Conservation (phyloP, 2,113 vertebrate species). For the Eudyptes chrysolophus region DNA sequence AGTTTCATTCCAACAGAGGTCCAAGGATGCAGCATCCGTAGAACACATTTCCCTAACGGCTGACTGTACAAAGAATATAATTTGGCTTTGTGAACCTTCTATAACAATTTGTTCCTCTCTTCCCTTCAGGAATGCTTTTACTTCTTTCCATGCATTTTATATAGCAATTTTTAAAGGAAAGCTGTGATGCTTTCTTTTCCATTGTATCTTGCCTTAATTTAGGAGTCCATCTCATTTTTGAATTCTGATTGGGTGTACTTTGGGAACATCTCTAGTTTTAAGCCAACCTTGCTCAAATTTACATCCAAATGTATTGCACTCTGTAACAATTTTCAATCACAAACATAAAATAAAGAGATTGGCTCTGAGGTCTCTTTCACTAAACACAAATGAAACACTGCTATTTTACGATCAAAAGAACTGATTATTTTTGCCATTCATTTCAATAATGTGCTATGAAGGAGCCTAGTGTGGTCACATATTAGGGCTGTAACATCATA, state of each 20-base stretch:
- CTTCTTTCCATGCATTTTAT: background rate
- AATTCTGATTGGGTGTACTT: background rate
- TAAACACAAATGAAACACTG: background rate
- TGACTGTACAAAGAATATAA: background rate
- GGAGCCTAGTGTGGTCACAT: background rate
- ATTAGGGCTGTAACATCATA: constrained; percentile 6
- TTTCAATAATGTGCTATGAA: background rate
- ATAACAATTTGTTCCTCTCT: background rate
- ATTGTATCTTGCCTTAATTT: background rate
- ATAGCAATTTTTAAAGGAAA: background rate
- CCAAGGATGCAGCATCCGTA: background rate
- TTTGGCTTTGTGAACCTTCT: background rate
- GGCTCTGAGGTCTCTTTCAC: background rate
- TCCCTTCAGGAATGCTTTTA: background rate
- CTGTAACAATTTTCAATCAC: background rate
- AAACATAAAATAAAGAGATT: background rate
- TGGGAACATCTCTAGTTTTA: background rate
- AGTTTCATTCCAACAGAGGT: background rate
- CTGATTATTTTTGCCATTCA: background rate
- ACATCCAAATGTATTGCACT: background rate
- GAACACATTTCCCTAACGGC: background rate
- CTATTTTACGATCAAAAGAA: background rate
- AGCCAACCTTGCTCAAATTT: background rate
- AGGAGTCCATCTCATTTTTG: background rate
- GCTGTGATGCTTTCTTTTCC: background rate